phyloP scores from a whole-genome alignment of 2,797 vertebrate species.

The Argya squamiceps region DNA sequence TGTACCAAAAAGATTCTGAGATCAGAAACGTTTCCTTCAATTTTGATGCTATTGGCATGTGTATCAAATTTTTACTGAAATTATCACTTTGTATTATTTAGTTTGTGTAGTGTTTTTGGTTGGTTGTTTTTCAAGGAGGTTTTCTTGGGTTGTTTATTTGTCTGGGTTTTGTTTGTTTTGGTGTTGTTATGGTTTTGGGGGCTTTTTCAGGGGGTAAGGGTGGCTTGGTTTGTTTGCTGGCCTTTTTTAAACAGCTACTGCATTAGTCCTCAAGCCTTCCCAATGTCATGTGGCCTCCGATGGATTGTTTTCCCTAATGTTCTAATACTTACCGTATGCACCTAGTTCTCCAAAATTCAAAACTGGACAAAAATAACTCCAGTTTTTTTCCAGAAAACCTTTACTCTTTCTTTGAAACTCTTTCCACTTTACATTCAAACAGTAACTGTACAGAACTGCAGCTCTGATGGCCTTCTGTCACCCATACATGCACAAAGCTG shows the following conservation, averaged over 20 bases:
- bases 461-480: not conserved
- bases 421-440: not conserved
- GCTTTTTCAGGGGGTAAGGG: not conserved
- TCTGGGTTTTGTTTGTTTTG: not conserved
- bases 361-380: not conserved
- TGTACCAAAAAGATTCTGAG: not conserved
- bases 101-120: fast-evolving
- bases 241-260: not conserved
- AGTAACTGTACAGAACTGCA: not conserved
- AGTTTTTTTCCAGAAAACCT: not conserved
- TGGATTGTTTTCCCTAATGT: not conserved
- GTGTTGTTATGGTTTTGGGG: not conserved
- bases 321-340: not conserved
- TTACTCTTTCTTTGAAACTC: not conserved
- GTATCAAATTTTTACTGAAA: not conserved
- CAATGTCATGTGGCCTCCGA: fast-evolving
- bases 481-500: not conserved
- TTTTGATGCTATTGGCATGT: not conserved
- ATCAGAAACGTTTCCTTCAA: not conserved
- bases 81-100: not conserved
- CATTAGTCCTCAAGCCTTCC: not conserved
- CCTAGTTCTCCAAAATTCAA: not conserved
- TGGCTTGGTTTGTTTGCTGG: not conserved
- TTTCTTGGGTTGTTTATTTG: not conserved
- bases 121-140: not conserved